phyloP scores from a whole-genome alignment of 2,113 vertebrate genomes.

The Collichthys lucidus region DNA sequence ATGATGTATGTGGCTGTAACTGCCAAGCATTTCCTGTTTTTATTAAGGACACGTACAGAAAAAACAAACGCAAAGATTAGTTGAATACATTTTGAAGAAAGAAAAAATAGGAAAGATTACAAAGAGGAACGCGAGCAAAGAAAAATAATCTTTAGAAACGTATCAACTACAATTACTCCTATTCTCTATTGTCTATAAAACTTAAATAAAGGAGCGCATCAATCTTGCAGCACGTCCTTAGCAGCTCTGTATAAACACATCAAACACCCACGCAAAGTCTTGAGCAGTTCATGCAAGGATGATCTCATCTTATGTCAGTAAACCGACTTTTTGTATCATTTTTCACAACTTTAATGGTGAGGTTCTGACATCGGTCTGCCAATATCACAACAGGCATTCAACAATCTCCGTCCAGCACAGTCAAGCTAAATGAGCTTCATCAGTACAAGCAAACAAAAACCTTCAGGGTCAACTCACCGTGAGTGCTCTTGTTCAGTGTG shows the following conservation, averaged over 20 bases:
- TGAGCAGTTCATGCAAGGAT: not conserved
- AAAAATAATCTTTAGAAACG: not conserved
- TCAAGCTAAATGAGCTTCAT: conserved; percentile 17
- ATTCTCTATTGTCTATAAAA: not conserved
- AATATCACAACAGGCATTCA: not conserved
- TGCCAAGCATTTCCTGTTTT: too few relatives aligned
- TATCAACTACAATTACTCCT: not conserved
- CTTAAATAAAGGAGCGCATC: not conserved
- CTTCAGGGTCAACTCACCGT: conserved; percentile 9
- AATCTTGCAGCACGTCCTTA: not conserved
- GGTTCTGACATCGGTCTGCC: not conserved
- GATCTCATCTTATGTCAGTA: not conserved
- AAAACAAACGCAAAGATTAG: too few relatives aligned
- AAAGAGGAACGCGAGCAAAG: not conserved
- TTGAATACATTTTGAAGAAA: not conserved
- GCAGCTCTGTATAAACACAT: not conserved
- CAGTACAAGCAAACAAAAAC: conserved; percentile 16
- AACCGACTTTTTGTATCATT: not conserved
- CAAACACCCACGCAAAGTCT: not conserved
- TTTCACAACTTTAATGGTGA: not conserved
- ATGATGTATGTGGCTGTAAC: not conserved
- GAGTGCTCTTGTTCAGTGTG: not conserved
- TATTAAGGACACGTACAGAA: too few relatives aligned
- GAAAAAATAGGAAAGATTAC: not conserved
- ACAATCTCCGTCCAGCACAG: not conserved